A percentile compares a stretch with the other conserved stretches of the same genome.
Evolutionary conservation across 2,113 vertebrate genomes (phyloP).

Genomic region (Copsychus sechellarum): DNA sequence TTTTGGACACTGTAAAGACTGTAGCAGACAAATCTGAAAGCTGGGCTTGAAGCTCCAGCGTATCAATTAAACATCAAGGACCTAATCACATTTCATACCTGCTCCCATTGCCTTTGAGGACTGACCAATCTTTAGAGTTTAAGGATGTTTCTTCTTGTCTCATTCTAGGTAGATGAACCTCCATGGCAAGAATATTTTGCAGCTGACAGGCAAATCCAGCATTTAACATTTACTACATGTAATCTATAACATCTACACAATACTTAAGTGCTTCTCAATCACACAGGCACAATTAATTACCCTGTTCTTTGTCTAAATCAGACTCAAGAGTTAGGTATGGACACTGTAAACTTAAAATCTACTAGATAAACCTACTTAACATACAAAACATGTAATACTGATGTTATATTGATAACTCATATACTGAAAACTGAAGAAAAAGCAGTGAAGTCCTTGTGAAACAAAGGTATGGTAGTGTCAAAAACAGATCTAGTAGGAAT

Average conservation of each 20-base stretch:
- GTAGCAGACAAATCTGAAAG: background rate
- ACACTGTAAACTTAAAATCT: background rate
- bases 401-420: background rate
- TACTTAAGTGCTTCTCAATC: background rate
- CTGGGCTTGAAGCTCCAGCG: background rate
- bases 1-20: background rate
- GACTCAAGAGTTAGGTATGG: background rate
- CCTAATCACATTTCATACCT: background rate
- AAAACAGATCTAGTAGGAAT: background rate
- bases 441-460: background rate
- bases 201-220: background rate
- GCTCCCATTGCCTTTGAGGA: constrained; percentile 54
- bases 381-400: background rate
- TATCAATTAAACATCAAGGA: background rate
- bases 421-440: background rate
- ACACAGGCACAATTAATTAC: background rate
- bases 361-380: background rate
- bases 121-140: background rate
- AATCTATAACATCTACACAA: background rate
- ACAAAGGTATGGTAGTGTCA: background rate
- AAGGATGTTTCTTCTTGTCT: background rate
- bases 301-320: background rate
- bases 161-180: background rate
- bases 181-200: background rate
- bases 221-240: background rate